A percentile compares a stretch with the other conserved stretches of the same genome.
Evolutionary conservation across 2,113 vertebrate genomes (phyloP).

Genomic region (Pygoscelis antarcticus): DNA sequence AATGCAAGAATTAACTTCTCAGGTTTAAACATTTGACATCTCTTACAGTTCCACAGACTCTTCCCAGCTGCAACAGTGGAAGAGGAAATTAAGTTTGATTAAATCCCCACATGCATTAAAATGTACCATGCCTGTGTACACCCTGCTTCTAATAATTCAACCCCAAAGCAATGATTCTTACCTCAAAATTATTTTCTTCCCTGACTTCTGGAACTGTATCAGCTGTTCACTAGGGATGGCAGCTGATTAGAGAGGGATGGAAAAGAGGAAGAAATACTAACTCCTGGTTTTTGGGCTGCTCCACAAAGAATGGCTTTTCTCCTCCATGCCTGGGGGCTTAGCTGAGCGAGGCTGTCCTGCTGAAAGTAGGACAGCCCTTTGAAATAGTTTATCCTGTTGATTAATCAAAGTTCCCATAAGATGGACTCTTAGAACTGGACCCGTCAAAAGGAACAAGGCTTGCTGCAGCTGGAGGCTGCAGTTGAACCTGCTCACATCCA

Average conservation of each 20-base stretch:
- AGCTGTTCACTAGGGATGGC: background rate
- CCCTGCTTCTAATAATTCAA: background rate
- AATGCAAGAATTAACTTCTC: background rate
- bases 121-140: background rate
- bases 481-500: rapidly evolving
- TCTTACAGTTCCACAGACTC: background rate
- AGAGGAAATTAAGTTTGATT: background rate
- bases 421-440: background rate
- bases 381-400: background rate
- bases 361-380: background rate
- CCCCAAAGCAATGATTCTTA: background rate
- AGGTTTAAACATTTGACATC: background rate
- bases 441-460: background rate
- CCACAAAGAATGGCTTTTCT: background rate
- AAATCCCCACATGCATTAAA: background rate
- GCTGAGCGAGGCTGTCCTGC: background rate
- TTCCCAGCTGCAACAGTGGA: background rate
- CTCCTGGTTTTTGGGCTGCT: background rate
- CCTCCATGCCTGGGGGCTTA: background rate
- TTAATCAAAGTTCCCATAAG: background rate
- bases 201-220: background rate
- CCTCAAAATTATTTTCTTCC: background rate
- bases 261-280: background rate
- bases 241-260: background rate
- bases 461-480: background rate